Evolutionary conservation across 30 jellyfish, hydroid and myxozoan species (phyloP).

Genomic region (Mastigias papua): DNA sequence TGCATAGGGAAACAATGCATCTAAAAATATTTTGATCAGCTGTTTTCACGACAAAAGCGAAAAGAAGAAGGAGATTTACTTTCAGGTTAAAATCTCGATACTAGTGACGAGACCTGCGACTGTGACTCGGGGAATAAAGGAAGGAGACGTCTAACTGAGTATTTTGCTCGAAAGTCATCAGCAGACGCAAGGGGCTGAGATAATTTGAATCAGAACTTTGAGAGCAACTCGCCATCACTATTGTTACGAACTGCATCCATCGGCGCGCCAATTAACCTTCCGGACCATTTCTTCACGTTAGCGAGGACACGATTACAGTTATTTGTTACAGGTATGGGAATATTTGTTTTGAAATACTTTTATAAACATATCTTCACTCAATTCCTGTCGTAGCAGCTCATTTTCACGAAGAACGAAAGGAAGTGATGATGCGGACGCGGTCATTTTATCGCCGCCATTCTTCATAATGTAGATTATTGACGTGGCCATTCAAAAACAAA

Average conservation of each 20-base stretch:
- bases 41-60: constrained; percentile 22
- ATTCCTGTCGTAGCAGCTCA: background rate
- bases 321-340: background rate
- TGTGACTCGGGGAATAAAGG: background rate
- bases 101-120: too few species aligned
- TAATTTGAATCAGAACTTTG: constrained; percentile 15
- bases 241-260: background rate
- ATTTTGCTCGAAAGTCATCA: too few species aligned
- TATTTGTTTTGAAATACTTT: background rate
- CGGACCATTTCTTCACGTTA: background rate
- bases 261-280: background rate
- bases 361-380: background rate
- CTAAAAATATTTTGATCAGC: constrained; percentile 44
- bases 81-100: background rate
- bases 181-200: background rate
- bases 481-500: constrained; percentile 27
- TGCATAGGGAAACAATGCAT: constrained; percentile 15
- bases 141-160: background rate
- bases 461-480: constrained; percentile 9
- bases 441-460: background rate
- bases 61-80: background rate
- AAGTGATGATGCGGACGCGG: background rate
- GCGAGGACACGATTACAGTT: background rate
- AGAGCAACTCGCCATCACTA: constrained; percentile 32
- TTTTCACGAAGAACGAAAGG: background rate